A percentile compares a stretch with the other conserved stretches of the same genome.
phyloP scores from a whole-genome alignment of 2,888 invertebrate species.

The Dimorphilus gyrociliatus region DNA sequence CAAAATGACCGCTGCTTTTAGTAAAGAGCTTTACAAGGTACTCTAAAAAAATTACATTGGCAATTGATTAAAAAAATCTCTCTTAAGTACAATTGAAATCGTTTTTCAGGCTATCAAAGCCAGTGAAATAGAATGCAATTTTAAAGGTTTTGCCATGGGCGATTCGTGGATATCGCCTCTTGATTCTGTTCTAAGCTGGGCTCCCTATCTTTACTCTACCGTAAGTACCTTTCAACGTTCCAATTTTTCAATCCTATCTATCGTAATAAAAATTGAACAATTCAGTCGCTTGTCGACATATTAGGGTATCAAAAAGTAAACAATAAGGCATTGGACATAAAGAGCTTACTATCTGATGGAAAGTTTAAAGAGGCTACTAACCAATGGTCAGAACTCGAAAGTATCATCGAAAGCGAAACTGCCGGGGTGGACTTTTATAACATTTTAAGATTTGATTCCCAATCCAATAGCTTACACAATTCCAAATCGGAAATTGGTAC shows the following conservation, averaged over 20 bases:
- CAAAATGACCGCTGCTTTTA: slow-evolving; percentile 77
- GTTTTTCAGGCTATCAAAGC: slow-evolving; percentile 46
- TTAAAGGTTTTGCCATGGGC: slow-evolving; percentile 63
- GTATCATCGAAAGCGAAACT: slow-evolving; percentile 43
- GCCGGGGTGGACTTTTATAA: slow-evolving; percentile 62
- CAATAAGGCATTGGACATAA: slow-evolving; percentile 43
- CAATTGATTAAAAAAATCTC: too few relatives aligned
- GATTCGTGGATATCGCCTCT: slow-evolving; percentile 79
- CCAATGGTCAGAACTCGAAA: slow-evolving; percentile 51
- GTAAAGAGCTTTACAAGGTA: slow-evolving; percentile 40
- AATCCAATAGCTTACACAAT: not conserved
- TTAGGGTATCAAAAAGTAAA: slow-evolving; percentile 48
- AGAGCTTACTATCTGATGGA: slow-evolving; percentile 44
- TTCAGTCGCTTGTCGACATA: slow-evolving; percentile 48
- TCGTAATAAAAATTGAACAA: not conserved
- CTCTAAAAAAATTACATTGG: too few relatives aligned
- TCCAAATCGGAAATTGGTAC: not conserved
- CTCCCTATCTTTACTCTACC: slow-evolving; percentile 54
- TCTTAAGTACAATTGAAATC: too few relatives aligned
- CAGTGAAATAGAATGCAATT: slow-evolving; percentile 49
- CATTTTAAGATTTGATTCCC: slow-evolving; percentile 42
- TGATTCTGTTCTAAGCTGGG: slow-evolving; percentile 68
- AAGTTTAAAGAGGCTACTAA: slow-evolving; percentile 47
- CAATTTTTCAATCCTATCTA: not conserved
- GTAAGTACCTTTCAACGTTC: slow-evolving; percentile 40